Evolutionary conservation across 2,888 invertebrate genomes (phyloP), one percentile per base, ranked within the genome.

Genomic region (Muschampia plurimacula): DNA sequence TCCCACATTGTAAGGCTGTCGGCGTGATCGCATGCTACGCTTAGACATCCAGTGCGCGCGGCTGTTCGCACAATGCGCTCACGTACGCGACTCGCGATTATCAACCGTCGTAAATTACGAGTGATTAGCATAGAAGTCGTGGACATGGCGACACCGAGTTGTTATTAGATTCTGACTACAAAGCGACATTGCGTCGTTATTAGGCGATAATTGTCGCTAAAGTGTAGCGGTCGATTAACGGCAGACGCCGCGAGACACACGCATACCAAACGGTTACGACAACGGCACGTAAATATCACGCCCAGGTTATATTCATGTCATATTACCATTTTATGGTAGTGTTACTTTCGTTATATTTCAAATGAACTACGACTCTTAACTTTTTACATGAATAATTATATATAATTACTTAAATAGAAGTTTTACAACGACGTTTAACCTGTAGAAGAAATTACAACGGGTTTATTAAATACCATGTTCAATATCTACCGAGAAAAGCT

Each of bases 181-280:
- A 85, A 81, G 79, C 85, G 81, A 87, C 89, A 85, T 82, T 82
- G 85, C 88, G 85, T 90, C 84, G 88, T 89, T 92, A 91, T 91
- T 90, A 91, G 89, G 86, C 87, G 87, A 90, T 93, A 93, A 93
- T 93, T 92, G 91, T 90, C 86, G 81, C 83, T 83, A 82, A 88
- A 88, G 84, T 89, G 90, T 89, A 88, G 89, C 89, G 91, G 89
- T 87, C 92, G 92, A 91, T 93, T 92, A 93, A 93, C 92, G 93
- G 93, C 89, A 85, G 87, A 82, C 83, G 81, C 78, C 77, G 74
- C 76, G 78, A 76, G 77, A 77, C 84, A 80, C 80, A 81, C 83
- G 85, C 89, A 89, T 89, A 89, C 84, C 88, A 89, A 92, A 82
- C 81, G 84, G 83, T 75, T 39, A 63, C 12, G 70, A 15, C 72